phyloP scores from a whole-genome alignment of 2,797 vertebrate genomes.

The Glyptemys insculpta region DNA sequence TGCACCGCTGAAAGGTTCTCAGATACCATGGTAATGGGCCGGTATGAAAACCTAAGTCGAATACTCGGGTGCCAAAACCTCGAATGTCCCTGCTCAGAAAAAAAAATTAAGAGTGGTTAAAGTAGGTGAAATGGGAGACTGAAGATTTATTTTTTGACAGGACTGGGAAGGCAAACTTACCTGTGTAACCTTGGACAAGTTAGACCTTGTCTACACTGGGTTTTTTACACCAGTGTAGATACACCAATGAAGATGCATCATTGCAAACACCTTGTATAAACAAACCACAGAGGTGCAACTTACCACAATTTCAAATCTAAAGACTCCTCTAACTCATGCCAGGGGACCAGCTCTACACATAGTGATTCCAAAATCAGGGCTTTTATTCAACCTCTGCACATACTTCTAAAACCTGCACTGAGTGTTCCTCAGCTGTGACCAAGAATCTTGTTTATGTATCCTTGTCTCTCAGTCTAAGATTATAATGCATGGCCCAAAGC shows the following conservation, averaged over 20 bases:
- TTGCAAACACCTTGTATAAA: not conserved
- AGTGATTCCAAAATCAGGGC: not conserved
- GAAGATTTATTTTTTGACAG: not conserved
- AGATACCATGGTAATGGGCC: not conserved
- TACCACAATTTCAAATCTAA: not conserved
- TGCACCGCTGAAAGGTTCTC: not conserved
- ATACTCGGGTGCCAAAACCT: not conserved
- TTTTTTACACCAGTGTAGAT: not conserved
- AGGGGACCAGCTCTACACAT: not conserved
- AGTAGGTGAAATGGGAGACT: not conserved
- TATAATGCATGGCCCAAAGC: not conserved
- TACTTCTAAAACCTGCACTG: not conserved
- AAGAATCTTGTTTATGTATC: not conserved
- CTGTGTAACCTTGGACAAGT: rapidly evolving
- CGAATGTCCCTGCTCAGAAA: not conserved
- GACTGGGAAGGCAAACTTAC: not conserved
- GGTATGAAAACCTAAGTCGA: not conserved
- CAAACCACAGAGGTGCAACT: not conserved
- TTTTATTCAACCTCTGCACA: not conserved
- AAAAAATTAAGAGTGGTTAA: not conserved
- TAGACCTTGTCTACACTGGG: not conserved
- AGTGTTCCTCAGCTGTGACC: not conserved
- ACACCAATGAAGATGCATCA: not conserved
- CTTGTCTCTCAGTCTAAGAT: not conserved
- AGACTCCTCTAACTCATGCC: not conserved